phyloP scores from a whole-genome alignment of 2,113 vertebrate genomes.

The chimpanzee (Pan troglodytes) region DNA sequence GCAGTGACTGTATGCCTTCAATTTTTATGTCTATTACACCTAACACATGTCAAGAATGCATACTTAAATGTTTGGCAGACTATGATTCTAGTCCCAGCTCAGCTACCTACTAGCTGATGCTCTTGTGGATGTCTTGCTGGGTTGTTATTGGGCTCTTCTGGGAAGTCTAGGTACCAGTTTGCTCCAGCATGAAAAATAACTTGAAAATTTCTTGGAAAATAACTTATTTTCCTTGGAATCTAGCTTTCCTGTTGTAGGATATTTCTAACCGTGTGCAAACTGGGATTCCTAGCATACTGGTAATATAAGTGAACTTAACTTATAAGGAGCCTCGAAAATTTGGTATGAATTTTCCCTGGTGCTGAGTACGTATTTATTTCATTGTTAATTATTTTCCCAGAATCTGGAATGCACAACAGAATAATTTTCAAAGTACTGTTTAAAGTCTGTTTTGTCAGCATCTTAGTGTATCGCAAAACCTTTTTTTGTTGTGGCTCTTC shows the following conservation, averaged over 20 bases:
- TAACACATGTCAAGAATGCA: background rate
- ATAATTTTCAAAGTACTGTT: background rate
- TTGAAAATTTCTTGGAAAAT: background rate
- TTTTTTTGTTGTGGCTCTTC: no score
- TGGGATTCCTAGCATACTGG: background rate
- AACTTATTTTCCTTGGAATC: background rate
- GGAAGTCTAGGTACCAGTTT: background rate
- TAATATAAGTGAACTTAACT: background rate
- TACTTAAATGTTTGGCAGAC: background rate
- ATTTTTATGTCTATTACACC: background rate
- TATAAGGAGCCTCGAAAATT: background rate
- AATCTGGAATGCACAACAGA: background rate
- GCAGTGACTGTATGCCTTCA: background rate
- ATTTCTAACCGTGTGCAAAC: background rate
- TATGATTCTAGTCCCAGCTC: background rate
- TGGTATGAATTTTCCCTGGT: background rate
- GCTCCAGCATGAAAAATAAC: background rate
- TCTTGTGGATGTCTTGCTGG: background rate
- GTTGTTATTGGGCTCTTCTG: background rate
- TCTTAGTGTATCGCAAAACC: background rate
- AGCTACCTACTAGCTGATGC: background rate
- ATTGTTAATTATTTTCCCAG: background rate
- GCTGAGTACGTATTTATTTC: background rate
- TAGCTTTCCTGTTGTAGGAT: background rate
- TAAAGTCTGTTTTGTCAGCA: background rate